Evolutionary conservation across 2,797 vertebrate species (phyloP).

Genomic region (Tenualosa thibaudeaui): DNA sequence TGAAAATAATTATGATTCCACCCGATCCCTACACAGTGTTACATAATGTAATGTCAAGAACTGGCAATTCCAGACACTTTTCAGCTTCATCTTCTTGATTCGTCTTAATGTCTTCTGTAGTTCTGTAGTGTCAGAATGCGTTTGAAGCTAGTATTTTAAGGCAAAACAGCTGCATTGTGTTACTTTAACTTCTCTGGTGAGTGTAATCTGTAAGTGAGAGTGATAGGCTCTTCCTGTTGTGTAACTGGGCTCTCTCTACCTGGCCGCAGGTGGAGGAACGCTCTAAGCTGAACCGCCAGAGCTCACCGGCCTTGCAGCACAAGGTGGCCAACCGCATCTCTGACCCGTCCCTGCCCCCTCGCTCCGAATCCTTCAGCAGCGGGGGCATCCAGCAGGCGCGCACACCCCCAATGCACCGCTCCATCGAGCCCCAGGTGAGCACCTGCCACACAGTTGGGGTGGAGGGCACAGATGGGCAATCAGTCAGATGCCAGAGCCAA

Average conservation of each 20-base stretch:
- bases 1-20: no score
- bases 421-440: constrained; percentile 89
- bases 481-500: background rate
- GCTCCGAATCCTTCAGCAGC: constrained; percentile 96
- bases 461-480: background rate
- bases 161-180: no score
- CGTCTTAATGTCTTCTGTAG: no score
- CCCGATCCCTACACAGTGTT: no score
- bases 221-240: background rate
- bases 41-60: no score
- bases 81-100: no score
- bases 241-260: background rate
- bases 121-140: no score
- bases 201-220: constrained; percentile 21
- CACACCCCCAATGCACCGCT: constrained; percentile 92
- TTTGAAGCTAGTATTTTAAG: no score
- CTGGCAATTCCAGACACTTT: no score
- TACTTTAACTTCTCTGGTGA: no score
- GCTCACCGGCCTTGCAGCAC: constrained; percentile 91
- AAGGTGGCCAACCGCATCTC: constrained; percentile 97
- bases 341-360: constrained; percentile 91
- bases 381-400: constrained; percentile 90
- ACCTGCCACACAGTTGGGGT: background rate
- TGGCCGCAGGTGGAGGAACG: constrained; percentile 84
- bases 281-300: constrained; percentile 86